These are phyloP conservation scores for Hemiscyllium ocellatum DNA, from an alignment of 2,113 vertebrate species.

Conservation along the genomic window DNA sequence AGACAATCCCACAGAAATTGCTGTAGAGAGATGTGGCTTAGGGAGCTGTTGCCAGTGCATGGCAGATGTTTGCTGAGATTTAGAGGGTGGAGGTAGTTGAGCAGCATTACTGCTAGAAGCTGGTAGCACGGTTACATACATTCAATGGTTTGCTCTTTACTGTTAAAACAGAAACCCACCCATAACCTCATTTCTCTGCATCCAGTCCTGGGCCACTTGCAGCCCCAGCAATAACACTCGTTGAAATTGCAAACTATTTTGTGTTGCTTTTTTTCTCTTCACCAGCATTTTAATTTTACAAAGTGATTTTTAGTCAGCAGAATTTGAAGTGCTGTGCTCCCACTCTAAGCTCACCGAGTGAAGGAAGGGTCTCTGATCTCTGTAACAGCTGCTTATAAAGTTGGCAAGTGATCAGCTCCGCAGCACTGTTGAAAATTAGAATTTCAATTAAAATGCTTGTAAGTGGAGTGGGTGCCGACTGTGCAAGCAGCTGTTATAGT, in stretches of 20 bases:
- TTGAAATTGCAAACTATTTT: neutral
- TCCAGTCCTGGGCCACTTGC: neutral
- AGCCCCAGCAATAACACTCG: neutral
- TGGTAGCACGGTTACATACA: neutral
- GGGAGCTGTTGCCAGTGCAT: neutral
- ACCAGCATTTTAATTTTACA: neutral
- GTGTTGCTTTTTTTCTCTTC: neutral
- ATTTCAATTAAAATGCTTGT: slow-evolving; percentile 17
- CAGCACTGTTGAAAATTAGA: slow-evolving; percentile 20
- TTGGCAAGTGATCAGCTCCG: neutral
- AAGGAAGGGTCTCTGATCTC: neutral
- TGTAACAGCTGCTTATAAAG: slow-evolving; percentile 2
- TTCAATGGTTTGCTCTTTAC: neutral
- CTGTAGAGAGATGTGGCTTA: neutral
- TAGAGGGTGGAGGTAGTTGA: neutral
- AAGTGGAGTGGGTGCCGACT: neutral
- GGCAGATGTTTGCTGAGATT: neutral
- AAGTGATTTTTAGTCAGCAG: neutral
- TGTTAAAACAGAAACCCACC: neutral
- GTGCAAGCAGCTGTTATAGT: neutral
- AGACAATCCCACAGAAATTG: neutral
- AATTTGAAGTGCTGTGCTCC: neutral
- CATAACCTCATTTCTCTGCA: neutral
- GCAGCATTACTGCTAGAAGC: neutral
- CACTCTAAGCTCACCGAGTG: neutral